Evolutionary conservation across 2,888 invertebrate genomes (phyloP).

Genomic region (Erebia ligea): DNA sequence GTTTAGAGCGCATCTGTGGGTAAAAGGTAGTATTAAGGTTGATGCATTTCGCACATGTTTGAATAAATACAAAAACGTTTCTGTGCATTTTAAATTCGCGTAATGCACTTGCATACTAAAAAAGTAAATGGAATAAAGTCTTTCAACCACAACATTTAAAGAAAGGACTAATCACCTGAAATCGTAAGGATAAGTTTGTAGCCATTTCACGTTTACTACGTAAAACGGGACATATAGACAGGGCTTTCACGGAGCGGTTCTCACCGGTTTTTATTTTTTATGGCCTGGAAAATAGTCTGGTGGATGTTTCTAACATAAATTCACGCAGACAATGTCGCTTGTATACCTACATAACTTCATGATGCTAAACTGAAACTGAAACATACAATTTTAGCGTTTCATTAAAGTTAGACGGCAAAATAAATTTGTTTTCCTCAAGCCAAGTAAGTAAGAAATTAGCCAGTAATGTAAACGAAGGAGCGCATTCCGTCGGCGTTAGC

Average conservation of each 20-base stretch:
- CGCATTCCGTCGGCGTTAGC: constrained; percentile 13
- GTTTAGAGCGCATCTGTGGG: constrained; percentile 9
- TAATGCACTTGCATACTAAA: not conserved
- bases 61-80: constrained; percentile 2
- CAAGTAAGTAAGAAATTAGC: constrained; percentile 35
- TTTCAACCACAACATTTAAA: not conserved
- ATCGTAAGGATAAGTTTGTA: not conserved
- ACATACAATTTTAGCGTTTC: constrained; percentile 4
- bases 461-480: constrained; percentile 40
- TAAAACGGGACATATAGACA: not conserved
- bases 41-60: constrained; percentile 8
- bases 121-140: too few species aligned
- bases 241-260: too few species aligned
- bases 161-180: not conserved
- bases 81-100: not conserved
- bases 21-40: constrained; percentile 4
- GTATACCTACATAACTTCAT: not conserved
- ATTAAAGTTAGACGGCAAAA: constrained; percentile 13
- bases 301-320: too few species aligned
- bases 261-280: too few species aligned
- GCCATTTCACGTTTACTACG: not conserved
- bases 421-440: constrained; percentile 16
- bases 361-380: not conserved
- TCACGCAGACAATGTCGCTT: too few species aligned
- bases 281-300: too few species aligned